Base-by-base conservation (phyloP, 2,888 invertebrate species). In the Odontocolon sp. region DNA sequence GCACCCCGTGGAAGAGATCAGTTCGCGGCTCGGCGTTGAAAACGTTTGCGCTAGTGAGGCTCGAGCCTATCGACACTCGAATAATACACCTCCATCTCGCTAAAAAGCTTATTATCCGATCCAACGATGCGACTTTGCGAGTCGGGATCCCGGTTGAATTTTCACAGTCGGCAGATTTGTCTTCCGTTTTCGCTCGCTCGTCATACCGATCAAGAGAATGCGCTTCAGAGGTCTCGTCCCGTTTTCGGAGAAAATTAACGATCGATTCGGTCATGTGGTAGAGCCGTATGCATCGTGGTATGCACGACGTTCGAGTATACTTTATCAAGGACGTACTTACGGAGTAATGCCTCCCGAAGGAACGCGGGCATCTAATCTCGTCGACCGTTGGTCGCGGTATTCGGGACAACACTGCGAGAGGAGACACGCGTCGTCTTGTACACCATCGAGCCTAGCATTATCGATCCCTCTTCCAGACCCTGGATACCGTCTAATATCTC, bases 401-500 rank as follows among this genome's bases (percentile, higher is more conserved):
- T 28, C 23, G 45, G 54, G 31, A 33, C 33, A 54, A 56, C 47
- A 56, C 9, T 47, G n/a, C 28, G 47, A 57, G 52, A 28, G 33
- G 26, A 42, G 31, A 36, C 52, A 64, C 57, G n/a, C n/a, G n/a
- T n/a, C n/a, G n/a, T n/a, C 54, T 64, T 42, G 50, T 47, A 50
- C n/a, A n/a, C 57, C 56, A 64, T 69, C 33, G 23, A 40, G 50
- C 59, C 59, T 9, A 36, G 69, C 61, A 40, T 72, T 77, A 77
- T 72, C 64, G 71, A 77, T 68, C 68, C 68, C 64, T 69, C 56
- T 28, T 26, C 52, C 18, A 28, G 21, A 28, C 56, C 42, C 36
- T 14, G 72, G 66, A 72, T 72, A 56, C 56, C 33, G 68, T 52
- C 72, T 72, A 68, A 72, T 77, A 77, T 68, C 71, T 77, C 68